These are phyloP conservation scores for Neolamprologus devosi DNA, from an alignment of 2,113 vertebrate genomes.

Conservation along the genomic window DNA sequence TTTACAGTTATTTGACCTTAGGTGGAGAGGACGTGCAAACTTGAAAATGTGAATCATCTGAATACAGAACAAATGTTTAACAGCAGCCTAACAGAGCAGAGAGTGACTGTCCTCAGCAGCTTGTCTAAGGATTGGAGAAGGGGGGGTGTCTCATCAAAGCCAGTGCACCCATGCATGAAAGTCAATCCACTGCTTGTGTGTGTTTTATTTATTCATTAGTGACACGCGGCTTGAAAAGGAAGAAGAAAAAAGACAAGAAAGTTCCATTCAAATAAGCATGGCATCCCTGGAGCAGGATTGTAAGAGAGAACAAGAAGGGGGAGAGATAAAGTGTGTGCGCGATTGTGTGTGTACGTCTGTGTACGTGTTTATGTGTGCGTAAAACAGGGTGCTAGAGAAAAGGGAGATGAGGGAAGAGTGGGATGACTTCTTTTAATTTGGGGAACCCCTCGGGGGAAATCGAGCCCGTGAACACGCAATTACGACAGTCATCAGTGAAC, in stretches of 20 bases:
- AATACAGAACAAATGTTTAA: conserved; percentile 35
- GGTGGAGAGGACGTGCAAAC: neutral
- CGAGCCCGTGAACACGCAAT: conserved; percentile 65
- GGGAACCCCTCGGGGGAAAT: conserved; percentile 69
- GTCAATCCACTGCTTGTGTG: conserved; percentile 69
- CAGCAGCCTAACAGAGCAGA: conserved; percentile 35
- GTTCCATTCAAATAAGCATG: conserved; percentile 72
- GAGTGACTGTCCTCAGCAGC: conserved; percentile 52
- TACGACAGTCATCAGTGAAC: conserved; percentile 71
- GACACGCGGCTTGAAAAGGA: conserved; percentile 63
- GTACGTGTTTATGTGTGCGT: neutral
- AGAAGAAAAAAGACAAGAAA: conserved; percentile 55
- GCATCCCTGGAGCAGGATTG: conserved; percentile 60
- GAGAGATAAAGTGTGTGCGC: neutral
- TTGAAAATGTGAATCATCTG: conserved; percentile 27
- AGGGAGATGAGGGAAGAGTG: conserved; percentile 63
- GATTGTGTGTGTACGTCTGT: neutral
- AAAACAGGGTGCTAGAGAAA: conserved; percentile 39
- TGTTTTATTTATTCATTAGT: conserved; percentile 78
- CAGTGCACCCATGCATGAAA: conserved; percentile 67
- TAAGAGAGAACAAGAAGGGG: conserved; percentile 21
- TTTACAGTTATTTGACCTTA: conserved; percentile 4
- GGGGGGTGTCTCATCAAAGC: conserved; percentile 59
- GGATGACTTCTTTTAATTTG: conserved; percentile 75
- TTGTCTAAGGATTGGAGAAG: conserved; percentile 25